These are phyloP conservation scores for Phainopepla nitens DNA, from an alignment of 2,113 vertebrate genomes.

Conservation along the genomic window DNA sequence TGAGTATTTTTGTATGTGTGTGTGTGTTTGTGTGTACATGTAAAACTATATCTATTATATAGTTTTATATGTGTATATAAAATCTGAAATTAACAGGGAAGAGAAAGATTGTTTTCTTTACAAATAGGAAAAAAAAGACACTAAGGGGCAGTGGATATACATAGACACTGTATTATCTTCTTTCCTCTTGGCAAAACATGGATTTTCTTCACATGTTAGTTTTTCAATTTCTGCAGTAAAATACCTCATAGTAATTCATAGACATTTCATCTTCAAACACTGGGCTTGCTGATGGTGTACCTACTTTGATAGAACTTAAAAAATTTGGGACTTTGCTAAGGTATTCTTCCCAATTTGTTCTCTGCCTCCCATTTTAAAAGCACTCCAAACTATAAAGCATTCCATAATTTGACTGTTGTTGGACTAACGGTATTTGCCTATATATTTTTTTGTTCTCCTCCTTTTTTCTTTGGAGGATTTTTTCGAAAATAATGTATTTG, in stretches of 20 bases:
- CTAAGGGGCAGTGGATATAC: not conserved
- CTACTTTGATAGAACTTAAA: not conserved
- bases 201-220: not conserved
- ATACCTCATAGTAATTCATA: not conserved
- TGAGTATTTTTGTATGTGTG: not conserved
- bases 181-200: not conserved
- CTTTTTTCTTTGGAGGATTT: not conserved
- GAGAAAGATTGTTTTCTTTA: constrained; percentile 1
- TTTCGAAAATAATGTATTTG: not conserved
- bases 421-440: not conserved
- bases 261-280: not conserved
- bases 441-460: not conserved
- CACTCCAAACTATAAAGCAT: not conserved
- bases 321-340: not conserved
- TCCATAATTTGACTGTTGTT: not conserved
- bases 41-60: not conserved
- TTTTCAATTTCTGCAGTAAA: not conserved
- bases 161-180: not conserved
- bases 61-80: not conserved
- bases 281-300: not conserved
- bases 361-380: not conserved
- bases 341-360: not conserved
- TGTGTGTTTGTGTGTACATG: not conserved
- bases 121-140: not conserved
- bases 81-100: not conserved